Conservation (phyloP, 2,888 invertebrate species). For the Parnassius apollo region DNA sequence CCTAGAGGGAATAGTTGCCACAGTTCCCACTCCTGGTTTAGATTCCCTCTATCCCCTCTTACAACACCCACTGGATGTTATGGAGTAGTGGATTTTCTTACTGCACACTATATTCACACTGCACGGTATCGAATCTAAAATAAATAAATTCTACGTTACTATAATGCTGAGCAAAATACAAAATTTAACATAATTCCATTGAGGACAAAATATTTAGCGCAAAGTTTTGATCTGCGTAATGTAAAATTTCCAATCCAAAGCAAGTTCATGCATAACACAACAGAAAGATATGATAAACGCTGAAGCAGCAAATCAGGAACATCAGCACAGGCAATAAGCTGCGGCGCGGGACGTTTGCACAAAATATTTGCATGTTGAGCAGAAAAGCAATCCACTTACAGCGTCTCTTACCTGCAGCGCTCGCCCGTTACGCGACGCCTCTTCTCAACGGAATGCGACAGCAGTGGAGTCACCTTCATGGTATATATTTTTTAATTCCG, state of each 20-base stretch:
- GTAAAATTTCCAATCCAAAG: slow-evolving; percentile 3
- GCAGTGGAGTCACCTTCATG: slow-evolving; percentile 38
- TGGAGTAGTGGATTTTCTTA: too few species aligned
- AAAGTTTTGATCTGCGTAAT: too few species aligned
- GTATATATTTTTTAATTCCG: too few species aligned
- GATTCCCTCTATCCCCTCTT: too few species aligned
- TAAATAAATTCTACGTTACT: background rate
- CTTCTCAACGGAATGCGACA: slow-evolving; percentile 37
- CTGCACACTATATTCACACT: too few species aligned
- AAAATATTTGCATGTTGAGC: slow-evolving; percentile 79
- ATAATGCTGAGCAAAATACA: background rate
- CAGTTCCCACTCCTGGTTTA: too few species aligned
- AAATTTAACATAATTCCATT: background rate
- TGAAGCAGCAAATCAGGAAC: slow-evolving; percentile 32
- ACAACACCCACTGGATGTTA: too few species aligned
- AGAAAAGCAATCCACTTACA: slow-evolving; percentile 79
- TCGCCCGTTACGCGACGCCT: slow-evolving; percentile 62
- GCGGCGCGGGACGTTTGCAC: slow-evolving; percentile 55
- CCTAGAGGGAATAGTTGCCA: too few species aligned
- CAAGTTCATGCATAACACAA: slow-evolving; percentile 21
- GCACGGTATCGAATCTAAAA: too few species aligned
- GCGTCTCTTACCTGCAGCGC: slow-evolving; percentile 74
- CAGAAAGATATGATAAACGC: slow-evolving; percentile 22
- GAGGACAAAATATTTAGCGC: too few species aligned
- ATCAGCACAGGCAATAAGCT: slow-evolving; percentile 31